These are phyloP conservation scores for Colostygia pectinataria DNA, from an alignment of 2,888 invertebrate genomes.

Conservation along the genomic window DNA sequence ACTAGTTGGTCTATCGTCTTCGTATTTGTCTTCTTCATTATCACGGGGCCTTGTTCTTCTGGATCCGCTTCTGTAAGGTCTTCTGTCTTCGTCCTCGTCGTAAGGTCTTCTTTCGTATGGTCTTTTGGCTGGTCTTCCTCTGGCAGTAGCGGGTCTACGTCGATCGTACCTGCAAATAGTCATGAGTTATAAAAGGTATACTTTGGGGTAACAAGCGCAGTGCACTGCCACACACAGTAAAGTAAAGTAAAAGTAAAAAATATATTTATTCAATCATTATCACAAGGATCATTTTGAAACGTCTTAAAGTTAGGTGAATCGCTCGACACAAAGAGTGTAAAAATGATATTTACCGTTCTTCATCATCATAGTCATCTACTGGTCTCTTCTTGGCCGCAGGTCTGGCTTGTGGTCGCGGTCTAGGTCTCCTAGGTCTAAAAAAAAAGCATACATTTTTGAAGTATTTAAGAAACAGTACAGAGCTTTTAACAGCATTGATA, in stretches of 20 bases:
- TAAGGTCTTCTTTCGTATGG: slow-evolving; percentile 67
- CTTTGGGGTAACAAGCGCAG: no score
- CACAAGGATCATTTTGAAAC: no score
- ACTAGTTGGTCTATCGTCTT: slow-evolving; percentile 42
- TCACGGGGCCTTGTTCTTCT: slow-evolving; percentile 60
- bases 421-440: slow-evolving; percentile 67
- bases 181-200: no score
- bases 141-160: slow-evolving; percentile 63
- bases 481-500: no score
- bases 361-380: slow-evolving; percentile 85
- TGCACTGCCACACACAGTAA: no score
- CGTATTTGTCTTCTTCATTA: slow-evolving; percentile 59
- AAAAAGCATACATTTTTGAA: background rate
- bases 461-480: no score
- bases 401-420: slow-evolving; percentile 70
- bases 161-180: slow-evolving; percentile 67
- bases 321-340: no score
- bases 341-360: slow-evolving; percentile 65
- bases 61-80: slow-evolving; percentile 51
- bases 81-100: slow-evolving; percentile 64
- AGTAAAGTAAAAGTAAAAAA: no score
- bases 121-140: slow-evolving; percentile 70
- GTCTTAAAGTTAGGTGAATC: no score
- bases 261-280: no score
- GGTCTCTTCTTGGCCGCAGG: slow-evolving; percentile 82